These are phyloP conservation scores for Gymnoscopelus braueri DNA, from an alignment of 2,797 vertebrate species.

Conservation along the genomic window DNA sequence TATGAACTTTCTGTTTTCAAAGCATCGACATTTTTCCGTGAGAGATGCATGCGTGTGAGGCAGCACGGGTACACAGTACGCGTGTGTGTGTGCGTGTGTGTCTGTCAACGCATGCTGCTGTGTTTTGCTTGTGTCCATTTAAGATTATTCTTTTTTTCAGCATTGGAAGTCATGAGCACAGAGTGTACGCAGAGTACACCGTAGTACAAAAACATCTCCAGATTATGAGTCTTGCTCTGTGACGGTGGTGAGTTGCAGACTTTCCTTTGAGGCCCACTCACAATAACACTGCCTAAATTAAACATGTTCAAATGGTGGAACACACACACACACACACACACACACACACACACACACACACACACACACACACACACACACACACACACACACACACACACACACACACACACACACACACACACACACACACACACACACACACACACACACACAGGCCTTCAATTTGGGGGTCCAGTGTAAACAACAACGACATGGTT, in stretches of 20 bases:
- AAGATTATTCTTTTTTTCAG: too few species aligned
- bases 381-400: background rate
- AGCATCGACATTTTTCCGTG: too few species aligned
- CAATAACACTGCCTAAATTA: slow-evolving; percentile 43
- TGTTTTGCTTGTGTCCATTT: too few species aligned
- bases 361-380: slow-evolving; percentile 46
- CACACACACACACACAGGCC: slow-evolving; percentile 37
- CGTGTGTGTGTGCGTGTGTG: too few species aligned
- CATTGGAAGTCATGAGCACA: too few species aligned
- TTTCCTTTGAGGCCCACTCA: slow-evolving; percentile 54
- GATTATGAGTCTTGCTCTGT: slow-evolving; percentile 41
- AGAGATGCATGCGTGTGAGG: too few species aligned
- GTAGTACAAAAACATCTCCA: slow-evolving; percentile 22
- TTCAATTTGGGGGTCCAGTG: slow-evolving; percentile 38
- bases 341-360: slow-evolving; percentile 25
- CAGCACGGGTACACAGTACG: background rate
- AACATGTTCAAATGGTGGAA: slow-evolving; percentile 58
- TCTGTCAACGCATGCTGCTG: too few species aligned
- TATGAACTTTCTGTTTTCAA: too few species aligned
- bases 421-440: slow-evolving; percentile 28
- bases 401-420: slow-evolving; percentile 6
- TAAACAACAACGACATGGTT: slow-evolving; percentile 65
- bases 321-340: slow-evolving; percentile 38
- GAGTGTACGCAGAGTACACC: slow-evolving; percentile 13
- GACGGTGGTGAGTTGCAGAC: slow-evolving; percentile 46